Base-by-base conservation (phyloP, 1,140 invertebrate species). In the Zaprionus nigranus region DNA sequence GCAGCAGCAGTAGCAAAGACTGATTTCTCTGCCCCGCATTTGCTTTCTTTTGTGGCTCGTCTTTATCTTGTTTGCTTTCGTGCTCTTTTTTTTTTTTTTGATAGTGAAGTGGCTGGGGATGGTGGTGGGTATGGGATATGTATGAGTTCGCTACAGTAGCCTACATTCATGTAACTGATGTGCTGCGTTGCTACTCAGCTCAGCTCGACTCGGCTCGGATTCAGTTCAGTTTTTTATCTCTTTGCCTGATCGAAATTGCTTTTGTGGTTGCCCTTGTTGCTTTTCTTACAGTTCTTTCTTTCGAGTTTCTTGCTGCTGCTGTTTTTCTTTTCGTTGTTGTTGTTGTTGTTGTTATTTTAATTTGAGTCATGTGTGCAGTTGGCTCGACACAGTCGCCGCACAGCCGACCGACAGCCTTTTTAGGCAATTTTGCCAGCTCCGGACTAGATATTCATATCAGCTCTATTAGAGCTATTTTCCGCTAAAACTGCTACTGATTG, bases 401-500 rank as follows among this genome's bases (percentile, higher is more conserved):
- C 38, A 40, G 17, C 17, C 62, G 12, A 12, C 58, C 12, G 40
- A 30, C 58, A 54, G 36, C n/a, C 60, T 53, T 61, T 66, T 53
- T 53, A 26, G 46, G 54, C 51, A 56, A 66, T 71, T 74, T 81
- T 90, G 81, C 72, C 81, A 79, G 40, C 75, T 81, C 81, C 75
- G 81, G 78, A 73, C 75, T 79, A 77, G 72, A 84, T 85, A 90
- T 90, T 90, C 81, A 79, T 90, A 90, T 90, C 85, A 90, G 81
- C 69, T 79, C 88, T 90, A 90, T 90, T 90, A 90, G 79, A 82
- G 81, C 78, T 71, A 90, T 90, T 90, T 90, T 90, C 78, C 85
- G 85, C 85, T 90, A 90, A 90, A 90, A 84, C 79, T 90, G 81
- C 72, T 79, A 85, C 85, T 82, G 86, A 90, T 90, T 90, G 85